These are phyloP conservation scores for Phragmatobia fuliginosa DNA, from an alignment of 2,888 invertebrate species.

Conservation along the genomic window DNA sequence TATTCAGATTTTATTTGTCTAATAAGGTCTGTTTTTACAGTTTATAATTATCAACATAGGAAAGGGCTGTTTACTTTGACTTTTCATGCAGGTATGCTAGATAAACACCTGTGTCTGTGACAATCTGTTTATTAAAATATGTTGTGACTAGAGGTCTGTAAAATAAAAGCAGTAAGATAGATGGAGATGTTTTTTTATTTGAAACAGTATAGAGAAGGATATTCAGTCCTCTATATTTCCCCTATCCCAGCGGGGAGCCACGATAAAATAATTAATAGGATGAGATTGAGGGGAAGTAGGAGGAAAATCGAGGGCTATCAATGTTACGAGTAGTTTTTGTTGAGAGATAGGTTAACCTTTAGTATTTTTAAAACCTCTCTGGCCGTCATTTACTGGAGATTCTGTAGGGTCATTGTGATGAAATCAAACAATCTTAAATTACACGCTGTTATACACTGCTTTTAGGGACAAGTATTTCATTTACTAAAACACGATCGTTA, in stretches of 20 bases:
- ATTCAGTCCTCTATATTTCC: constrained; percentile 36
- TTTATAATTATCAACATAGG: neutral
- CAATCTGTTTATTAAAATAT: neutral
- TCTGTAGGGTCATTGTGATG: no score
- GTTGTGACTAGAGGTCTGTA: neutral
- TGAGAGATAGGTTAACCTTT: neutral
- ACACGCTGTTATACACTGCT: no score
- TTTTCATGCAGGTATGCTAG: neutral
- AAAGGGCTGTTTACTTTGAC: neutral
- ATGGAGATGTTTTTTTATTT: constrained; percentile 27
- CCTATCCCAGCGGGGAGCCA: constrained; percentile 32
- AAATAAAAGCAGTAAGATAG: neutral
- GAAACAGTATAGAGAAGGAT: constrained; percentile 29
- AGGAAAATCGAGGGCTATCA: constrained; percentile 26
- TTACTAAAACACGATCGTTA: no score
- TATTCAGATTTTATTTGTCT: constrained; percentile 1
- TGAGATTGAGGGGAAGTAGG: constrained; percentile 30
- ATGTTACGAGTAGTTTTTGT: constrained; percentile 1
- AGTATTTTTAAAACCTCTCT: no score
- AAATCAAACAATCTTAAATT: no score
- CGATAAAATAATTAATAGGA: constrained; percentile 49
- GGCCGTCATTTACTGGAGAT: no score
- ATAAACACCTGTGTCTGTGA: neutral
- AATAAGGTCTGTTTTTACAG: neutral
- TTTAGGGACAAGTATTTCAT: no score